Conservation (phyloP, 92 coral and sea anemone genomes). For the Montipora capitata region DNA sequence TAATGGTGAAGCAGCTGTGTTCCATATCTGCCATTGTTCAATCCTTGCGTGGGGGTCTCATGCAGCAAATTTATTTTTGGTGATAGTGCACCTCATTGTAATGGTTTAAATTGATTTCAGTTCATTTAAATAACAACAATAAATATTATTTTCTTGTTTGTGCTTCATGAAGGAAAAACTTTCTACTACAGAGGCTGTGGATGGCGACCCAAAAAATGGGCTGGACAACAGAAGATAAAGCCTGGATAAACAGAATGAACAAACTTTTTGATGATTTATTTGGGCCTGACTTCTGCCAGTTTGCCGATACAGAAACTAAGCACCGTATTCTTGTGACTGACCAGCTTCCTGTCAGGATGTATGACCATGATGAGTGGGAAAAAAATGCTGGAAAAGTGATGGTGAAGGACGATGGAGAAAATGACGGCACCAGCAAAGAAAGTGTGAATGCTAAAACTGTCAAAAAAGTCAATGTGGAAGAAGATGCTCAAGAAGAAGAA, state of each 20-base stretch:
- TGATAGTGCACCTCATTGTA: too few species aligned
- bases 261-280: neutral
- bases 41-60: too few species aligned
- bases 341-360: neutral
- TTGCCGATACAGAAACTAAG: slow-evolving; percentile 4
- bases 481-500: too few species aligned
- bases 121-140: too few species aligned
- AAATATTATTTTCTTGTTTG: too few species aligned
- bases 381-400: neutral
- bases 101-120: too few species aligned
- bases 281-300: slow-evolving; percentile 3
- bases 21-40: too few species aligned
- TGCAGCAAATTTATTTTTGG: too few species aligned
- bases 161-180: neutral
- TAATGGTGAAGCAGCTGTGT: too few species aligned
- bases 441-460: too few species aligned
- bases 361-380: slow-evolving; percentile 11
- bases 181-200: slow-evolving; percentile 24
- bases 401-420: neutral
- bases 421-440: too few species aligned
- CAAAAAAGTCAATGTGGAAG: too few species aligned
- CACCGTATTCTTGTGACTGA: slow-evolving; percentile 1
- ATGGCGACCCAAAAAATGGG: neutral
- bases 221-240: neutral
- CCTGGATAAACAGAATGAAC: neutral